phyloP scores from a whole-genome alignment of 2,797 vertebrate genomes.

The Gymnopithys bicolor region DNA sequence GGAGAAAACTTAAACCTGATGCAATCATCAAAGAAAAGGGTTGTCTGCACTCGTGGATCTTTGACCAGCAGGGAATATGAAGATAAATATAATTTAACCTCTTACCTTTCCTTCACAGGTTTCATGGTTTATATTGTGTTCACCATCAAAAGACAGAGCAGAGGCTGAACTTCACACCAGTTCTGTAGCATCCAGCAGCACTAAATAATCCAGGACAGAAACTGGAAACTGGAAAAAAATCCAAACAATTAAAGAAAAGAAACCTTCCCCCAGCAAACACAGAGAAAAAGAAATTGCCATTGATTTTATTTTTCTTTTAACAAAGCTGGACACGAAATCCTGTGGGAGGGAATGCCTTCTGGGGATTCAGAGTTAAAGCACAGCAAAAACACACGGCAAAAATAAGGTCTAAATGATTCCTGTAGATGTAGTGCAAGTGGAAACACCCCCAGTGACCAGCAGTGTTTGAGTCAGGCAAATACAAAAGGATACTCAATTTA shows the following conservation, averaged over 20 bases:
- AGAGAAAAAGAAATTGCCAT: neutral
- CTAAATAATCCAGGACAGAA: neutral
- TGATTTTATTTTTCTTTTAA: neutral
- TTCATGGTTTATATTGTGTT: neutral
- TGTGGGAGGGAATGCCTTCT: neutral
- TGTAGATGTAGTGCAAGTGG: neutral
- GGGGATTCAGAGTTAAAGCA: neutral
- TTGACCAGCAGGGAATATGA: neutral
- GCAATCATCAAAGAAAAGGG: neutral
- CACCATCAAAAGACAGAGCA: neutral
- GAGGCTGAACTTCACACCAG: neutral
- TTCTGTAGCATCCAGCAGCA: neutral
- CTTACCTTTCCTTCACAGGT: neutral
- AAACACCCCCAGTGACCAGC: neutral
- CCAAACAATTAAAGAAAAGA: neutral
- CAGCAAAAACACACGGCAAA: neutral
- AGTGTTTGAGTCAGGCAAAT: neutral
- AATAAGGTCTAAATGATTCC: accelerated
- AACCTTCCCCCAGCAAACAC: neutral
- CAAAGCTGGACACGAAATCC: neutral
- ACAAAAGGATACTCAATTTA: neutral
- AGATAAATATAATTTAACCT: neutral
- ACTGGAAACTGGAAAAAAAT: neutral
- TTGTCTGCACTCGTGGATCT: neutral
- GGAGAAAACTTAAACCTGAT: neutral